Base-by-base conservation (phyloP, 2,113 vertebrate genomes). In the Scomber scombrus region DNA sequence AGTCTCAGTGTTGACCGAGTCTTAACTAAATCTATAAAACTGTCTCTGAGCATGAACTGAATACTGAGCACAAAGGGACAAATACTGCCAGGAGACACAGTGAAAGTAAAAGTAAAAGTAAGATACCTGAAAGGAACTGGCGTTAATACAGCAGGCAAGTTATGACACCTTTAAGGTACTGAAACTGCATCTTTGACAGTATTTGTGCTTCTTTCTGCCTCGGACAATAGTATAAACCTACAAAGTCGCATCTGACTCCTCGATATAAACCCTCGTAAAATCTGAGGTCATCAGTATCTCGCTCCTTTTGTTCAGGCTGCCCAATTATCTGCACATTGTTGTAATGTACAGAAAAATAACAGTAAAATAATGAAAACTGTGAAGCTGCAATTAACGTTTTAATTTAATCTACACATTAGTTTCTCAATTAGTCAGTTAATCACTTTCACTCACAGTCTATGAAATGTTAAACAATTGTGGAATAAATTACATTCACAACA, bases 21-120 rank as follows among this genome's bases (percentile, higher is more conserved):
- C 43, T 71, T 23, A 49, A 40, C 13, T 60, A 61, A 79, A 76
- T 61, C 80, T 49, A 75, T 83, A 58, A 51, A 75, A 70, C 58
- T 10, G 26, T 40, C 54, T 63, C 40, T 14, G 23, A 12, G 58
- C 71, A 55, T 73, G 77, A 45, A 56, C 13, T 45, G 15, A 88
- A 71, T 18, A 26, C 49, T 29, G 56, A 47, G 71, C 4, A 55
- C 43, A 29, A 54, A 34, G 46, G 11, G 26, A n/a, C 34, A 46
- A 47, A 83, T 40, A 79, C 46, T 23, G 56, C 3, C 26, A 5
- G 11, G 43, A 26, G 21, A 47, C 57, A 11, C 15, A 8, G 10
- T 13, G 4, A 16, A 69, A 45, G 56, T 54, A 15, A 16, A 69
- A 45, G 56, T 54, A 15, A 71, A 54, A 21, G 19, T 57, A 29